Evolutionary conservation across 2,888 invertebrate genomes (phyloP).

Genomic region (Cryptops parisi): DNA sequence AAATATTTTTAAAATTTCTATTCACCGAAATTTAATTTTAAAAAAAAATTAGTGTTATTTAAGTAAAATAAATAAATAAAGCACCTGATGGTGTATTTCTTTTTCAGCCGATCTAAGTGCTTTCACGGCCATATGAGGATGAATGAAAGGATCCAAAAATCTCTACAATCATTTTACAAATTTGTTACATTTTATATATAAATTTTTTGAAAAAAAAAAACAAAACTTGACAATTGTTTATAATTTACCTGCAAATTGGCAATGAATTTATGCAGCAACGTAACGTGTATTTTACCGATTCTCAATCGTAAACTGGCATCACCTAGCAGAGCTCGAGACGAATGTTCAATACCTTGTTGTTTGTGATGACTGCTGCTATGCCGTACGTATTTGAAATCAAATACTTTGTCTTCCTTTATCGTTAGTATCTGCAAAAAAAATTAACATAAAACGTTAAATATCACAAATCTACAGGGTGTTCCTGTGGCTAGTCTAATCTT

Average conservation of each 20-base stretch:
- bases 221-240: too few species aligned
- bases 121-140: conserved; percentile 26
- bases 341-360: conserved; percentile 38
- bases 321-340: conserved; percentile 40
- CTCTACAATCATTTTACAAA: conserved; percentile 22
- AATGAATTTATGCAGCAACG: conserved; percentile 41
- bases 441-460: too few species aligned
- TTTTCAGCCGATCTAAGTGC: conserved; percentile 20
- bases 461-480: too few species aligned
- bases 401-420: conserved; percentile 63
- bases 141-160: conserved; percentile 32
- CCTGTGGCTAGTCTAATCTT: too few species aligned
- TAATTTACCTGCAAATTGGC: conserved; percentile 32
- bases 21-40: too few species aligned
- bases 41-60: background rate
- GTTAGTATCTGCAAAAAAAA: conserved; percentile 44
- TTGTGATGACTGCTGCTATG: conserved; percentile 44
- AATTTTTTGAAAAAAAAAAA: too few species aligned
- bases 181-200: too few species aligned
- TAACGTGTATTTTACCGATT: conserved; percentile 54
- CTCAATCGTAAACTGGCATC: conserved; percentile 56
- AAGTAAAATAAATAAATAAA: background rate
- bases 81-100: conserved; percentile 20
- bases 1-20: too few species aligned
- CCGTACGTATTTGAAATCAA: conserved; percentile 61